Percentiles rank a stretch among this genome's conserved stretches.
These are phyloP conservation scores for Drosophila rhopaloa DNA, from an alignment of 1,140 invertebrate genomes.

Conservation along the genomic window DNA sequence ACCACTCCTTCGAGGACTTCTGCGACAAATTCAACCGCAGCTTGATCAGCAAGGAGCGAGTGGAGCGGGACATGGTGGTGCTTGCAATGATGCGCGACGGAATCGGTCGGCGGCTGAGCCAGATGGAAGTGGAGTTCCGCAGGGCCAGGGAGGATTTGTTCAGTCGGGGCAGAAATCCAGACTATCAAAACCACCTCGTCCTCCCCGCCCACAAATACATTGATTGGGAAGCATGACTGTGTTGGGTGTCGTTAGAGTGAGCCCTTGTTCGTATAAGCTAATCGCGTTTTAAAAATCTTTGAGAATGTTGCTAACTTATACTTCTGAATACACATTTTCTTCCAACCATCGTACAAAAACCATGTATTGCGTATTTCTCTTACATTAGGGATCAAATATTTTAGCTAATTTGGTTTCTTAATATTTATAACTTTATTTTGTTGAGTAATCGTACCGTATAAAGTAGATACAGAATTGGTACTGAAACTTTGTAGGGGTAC, in stretches of 20 bases:
- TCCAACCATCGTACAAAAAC: background rate
- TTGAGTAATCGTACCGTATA: too few relatives aligned
- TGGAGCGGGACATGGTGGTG: constrained; percentile 24
- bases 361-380: background rate
- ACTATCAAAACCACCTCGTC: background rate
- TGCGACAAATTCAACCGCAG: constrained; percentile 14
- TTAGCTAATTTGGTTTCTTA: too few relatives aligned
- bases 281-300: background rate
- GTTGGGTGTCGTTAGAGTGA: too few relatives aligned
- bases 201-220: background rate
- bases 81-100: constrained; percentile 28
- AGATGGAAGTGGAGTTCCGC: constrained; percentile 40
- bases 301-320: background rate
- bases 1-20: constrained; percentile 27
- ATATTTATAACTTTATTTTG: too few relatives aligned
- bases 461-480: too few relatives aligned
- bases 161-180: background rate
- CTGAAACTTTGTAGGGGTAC: too few relatives aligned
- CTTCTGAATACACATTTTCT: background rate
- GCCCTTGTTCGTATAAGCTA: background rate
- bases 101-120: constrained; percentile 28
- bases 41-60: constrained; percentile 14
- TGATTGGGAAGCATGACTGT: background rate
- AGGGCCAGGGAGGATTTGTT: background rate
- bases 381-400: too few relatives aligned